Conservation (phyloP, 2,888 invertebrate species). For the Volucella inanis region DNA sequence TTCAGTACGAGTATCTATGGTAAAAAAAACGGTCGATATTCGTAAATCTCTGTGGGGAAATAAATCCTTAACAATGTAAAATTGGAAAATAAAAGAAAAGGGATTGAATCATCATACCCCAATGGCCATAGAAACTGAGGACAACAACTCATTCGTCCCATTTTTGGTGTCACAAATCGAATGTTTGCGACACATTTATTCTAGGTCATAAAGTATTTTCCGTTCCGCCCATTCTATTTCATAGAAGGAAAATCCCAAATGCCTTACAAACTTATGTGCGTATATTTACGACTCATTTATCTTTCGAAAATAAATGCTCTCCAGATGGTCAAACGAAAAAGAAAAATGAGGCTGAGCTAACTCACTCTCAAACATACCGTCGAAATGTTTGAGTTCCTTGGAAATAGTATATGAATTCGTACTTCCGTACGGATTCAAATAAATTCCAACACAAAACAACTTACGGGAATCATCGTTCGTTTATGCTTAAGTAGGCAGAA, state of each 20-base stretch:
- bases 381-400: no score
- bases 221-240: not conserved
- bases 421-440: not conserved
- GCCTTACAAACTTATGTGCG: no score
- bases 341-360: no score
- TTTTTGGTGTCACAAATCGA: not conserved
- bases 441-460: not conserved
- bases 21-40: conserved; percentile 20
- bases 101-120: conserved; percentile 60
- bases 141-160: no score
- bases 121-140: conserved; percentile 23
- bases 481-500: conserved; percentile 5
- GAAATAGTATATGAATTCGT: no score
- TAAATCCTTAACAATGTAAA: conserved; percentile 61
- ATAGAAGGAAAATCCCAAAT: no score
- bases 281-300: no score
- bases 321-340: no score
- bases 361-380: no score
- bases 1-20: not conserved
- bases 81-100: conserved; percentile 53
- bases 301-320: no score
- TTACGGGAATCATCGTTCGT: not conserved
- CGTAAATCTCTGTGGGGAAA: conserved; percentile 56
- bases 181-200: conserved; percentile 32
- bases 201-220: not conserved